phyloP scores from a whole-genome alignment of 1,140 invertebrate species.

The Zaprionus tsacasi region DNA sequence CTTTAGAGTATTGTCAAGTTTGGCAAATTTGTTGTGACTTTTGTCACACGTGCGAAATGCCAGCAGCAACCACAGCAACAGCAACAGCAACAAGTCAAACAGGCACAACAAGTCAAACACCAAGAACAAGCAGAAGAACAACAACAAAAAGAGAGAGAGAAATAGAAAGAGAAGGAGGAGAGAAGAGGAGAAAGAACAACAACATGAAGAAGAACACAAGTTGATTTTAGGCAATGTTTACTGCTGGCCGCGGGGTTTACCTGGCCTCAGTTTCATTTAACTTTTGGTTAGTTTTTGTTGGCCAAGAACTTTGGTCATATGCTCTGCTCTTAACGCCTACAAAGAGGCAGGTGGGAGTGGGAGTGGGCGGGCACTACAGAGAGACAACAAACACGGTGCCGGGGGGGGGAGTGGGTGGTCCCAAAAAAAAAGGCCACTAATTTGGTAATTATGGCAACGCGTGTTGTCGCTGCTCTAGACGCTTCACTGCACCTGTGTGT shows the following conservation, averaged over 20 bases:
- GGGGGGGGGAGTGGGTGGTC: conserved; percentile 6
- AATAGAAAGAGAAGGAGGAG: not conserved
- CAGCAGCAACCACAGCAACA: conserved; percentile 7
- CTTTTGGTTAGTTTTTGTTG: conserved; percentile 28
- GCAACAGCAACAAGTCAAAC: not conserved
- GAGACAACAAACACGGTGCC: conserved; percentile 23
- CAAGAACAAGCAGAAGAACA: conserved; percentile 3
- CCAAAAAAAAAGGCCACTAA: conserved; percentile 57
- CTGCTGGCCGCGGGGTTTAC: not conserved
- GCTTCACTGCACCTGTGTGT: not conserved
- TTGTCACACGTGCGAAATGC: conserved; percentile 28
- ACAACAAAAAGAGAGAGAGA: conserved; percentile 1
- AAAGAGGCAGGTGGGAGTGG: not conserved
- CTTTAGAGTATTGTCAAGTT: conserved; percentile 1
- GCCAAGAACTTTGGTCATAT: not conserved
- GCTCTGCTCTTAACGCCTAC: conserved; percentile 11
- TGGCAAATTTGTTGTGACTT: conserved; percentile 5
- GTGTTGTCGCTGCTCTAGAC: conserved; percentile 23
- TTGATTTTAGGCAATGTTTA: conserved; percentile 32
- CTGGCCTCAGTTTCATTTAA: conserved; percentile 23
- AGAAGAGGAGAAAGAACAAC: not conserved
- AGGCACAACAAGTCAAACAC: conserved; percentile 17
- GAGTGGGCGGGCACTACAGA: not conserved
- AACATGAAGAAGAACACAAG: conserved; percentile 2
- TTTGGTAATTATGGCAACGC: conserved; percentile 63